Conservation (phyloP, 2,113 vertebrate species). For the Hemicordylus capensis region DNA sequence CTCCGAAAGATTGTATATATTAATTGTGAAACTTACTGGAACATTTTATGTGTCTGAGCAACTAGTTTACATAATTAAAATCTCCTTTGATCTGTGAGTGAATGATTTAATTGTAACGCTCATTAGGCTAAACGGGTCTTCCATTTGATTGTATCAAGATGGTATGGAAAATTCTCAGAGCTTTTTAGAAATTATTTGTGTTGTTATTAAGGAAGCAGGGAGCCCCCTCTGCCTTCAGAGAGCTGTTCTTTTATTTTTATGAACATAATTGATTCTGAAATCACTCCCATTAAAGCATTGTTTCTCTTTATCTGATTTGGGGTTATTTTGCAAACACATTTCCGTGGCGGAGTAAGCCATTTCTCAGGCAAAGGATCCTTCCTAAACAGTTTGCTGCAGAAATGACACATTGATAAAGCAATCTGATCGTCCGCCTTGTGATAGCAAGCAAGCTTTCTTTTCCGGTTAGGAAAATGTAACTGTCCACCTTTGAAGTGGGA, state of each 20-base stretch:
- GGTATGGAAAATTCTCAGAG: slow-evolving; percentile 70
- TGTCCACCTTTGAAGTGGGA: background rate
- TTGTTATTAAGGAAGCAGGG: slow-evolving; percentile 68
- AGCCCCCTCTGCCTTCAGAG: slow-evolving; percentile 45
- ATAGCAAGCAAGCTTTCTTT: slow-evolving; percentile 16
- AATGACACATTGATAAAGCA: slow-evolving; percentile 45
- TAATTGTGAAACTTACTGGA: slow-evolving; percentile 79
- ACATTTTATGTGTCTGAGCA: slow-evolving; percentile 79
- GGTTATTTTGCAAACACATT: slow-evolving; percentile 48
- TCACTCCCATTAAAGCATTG: slow-evolving; percentile 65
- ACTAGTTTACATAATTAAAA: slow-evolving; percentile 83
- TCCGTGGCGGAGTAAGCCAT: slow-evolving; percentile 48
- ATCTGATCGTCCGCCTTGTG: slow-evolving; percentile 1
- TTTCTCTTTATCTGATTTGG: slow-evolving; percentile 66
- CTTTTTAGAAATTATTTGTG: slow-evolving; percentile 67
- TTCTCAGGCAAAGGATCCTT: slow-evolving; percentile 52
- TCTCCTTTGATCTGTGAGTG: slow-evolving; percentile 81
- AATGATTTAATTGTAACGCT: slow-evolving; percentile 81
- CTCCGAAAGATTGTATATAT: slow-evolving; percentile 78
- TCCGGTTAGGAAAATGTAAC: slow-evolving; percentile 16
- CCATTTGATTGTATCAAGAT: slow-evolving; percentile 80
- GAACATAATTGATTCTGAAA: slow-evolving; percentile 64
- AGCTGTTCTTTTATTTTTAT: slow-evolving; percentile 68
- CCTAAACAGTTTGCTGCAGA: slow-evolving; percentile 57
- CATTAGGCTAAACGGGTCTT: slow-evolving; percentile 79